These are phyloP conservation scores for Caenorhabditis doughertyi DNA, from an alignment of 2,888 invertebrate species.

Conservation along the genomic window DNA sequence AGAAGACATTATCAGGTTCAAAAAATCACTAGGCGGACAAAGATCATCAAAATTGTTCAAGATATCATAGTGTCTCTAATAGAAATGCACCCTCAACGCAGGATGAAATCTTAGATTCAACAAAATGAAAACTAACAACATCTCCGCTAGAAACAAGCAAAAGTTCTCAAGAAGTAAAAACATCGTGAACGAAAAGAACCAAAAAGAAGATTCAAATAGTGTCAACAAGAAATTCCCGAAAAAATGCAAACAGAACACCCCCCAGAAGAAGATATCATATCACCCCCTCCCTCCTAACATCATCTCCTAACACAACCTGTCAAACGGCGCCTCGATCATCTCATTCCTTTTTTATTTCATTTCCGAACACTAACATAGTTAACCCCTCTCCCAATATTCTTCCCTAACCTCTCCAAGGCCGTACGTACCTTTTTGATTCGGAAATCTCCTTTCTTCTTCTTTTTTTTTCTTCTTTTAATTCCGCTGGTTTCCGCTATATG, in stretches of 20 bases:
- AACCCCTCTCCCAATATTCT: constrained; percentile 12
- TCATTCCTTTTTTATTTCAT: too few species aligned
- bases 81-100: too few species aligned
- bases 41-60: too few species aligned
- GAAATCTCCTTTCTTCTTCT: too few species aligned
- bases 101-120: too few species aligned
- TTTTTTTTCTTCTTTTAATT: neutral
- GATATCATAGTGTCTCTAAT: too few species aligned
- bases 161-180: neutral
- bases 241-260: neutral
- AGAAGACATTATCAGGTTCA: too few species aligned
- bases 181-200: constrained; percentile 12
- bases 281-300: constrained; percentile 8
- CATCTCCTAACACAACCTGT: constrained; percentile 14
- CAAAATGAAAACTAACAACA: too few species aligned
- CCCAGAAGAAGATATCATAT: constrained; percentile 37
- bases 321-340: constrained; percentile 38
- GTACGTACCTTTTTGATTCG: constrained; percentile 24
- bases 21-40: too few species aligned
- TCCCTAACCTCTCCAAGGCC: constrained; percentile 38
- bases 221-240: neutral
- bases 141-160: too few species aligned
- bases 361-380: constrained; percentile 43
- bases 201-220: neutral
- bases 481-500: neutral